Conservation (phyloP, 92 coral and sea anemone species). For the Phenganax marumi region DNA sequence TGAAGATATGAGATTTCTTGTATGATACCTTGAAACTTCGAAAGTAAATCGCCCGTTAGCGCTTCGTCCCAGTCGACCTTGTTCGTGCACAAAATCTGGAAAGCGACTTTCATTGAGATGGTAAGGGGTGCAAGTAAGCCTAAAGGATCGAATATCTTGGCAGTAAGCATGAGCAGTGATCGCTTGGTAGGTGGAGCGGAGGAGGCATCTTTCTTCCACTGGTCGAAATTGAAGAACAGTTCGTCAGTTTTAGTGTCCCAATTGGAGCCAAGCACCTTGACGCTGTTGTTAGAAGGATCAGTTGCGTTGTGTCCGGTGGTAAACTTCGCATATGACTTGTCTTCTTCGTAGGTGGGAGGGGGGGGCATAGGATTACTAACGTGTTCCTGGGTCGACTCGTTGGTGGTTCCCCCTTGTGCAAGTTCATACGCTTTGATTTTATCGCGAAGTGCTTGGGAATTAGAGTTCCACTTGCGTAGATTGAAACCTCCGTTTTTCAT, state of each 20-base stretch:
- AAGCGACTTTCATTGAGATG: slow-evolving; percentile 13
- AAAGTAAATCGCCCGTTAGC: slow-evolving; percentile 26
- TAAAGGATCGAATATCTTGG: slow-evolving; percentile 25
- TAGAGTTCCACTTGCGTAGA: slow-evolving; percentile 18
- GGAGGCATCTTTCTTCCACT: slow-evolving; percentile 15
- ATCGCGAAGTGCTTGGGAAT: neutral
- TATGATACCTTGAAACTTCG: slow-evolving; percentile 44
- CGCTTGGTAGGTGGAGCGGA: neutral
- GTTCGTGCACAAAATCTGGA: slow-evolving; percentile 15
- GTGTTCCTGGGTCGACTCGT: neutral
- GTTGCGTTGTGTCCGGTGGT: slow-evolving; percentile 12
- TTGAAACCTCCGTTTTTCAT: slow-evolving; percentile 14
- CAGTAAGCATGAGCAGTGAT: neutral
- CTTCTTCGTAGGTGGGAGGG: slow-evolving; percentile 8
- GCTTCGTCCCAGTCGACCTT: slow-evolving; percentile 44
- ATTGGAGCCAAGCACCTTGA: neutral
- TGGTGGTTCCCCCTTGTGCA: neutral
- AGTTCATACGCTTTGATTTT: neutral
- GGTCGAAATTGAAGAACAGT: slow-evolving; percentile 1
- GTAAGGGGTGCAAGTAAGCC: slow-evolving; percentile 21
- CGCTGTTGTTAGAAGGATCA: neutral
- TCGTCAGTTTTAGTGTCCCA: neutral
- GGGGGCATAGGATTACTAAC: neutral
- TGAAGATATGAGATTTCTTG: slow-evolving; percentile 42
- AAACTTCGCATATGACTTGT: slow-evolving; percentile 14